Conservation (phyloP, 2,797 vertebrate genomes). For the Amphiprion clarkii region DNA sequence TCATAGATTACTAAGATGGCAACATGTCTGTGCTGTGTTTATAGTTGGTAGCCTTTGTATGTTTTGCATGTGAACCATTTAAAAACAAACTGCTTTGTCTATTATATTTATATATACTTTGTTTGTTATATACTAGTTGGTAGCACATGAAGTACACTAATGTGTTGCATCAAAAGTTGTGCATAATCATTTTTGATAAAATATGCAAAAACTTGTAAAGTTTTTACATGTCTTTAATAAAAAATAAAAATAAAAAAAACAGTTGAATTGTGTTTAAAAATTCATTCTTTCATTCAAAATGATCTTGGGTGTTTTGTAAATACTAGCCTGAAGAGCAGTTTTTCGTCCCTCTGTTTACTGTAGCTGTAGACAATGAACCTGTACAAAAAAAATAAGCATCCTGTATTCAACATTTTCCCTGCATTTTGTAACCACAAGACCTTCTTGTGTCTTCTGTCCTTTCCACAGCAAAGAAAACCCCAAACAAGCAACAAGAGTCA, state of each 20-base stretch:
- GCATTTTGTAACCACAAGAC: background rate
- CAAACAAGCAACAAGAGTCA: slow-evolving; percentile 84
- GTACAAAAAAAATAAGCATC: slow-evolving; percentile 12
- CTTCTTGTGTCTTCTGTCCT: slow-evolving; percentile 58
- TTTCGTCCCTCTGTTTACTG: slow-evolving; percentile 4
- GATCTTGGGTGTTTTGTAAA: background rate
- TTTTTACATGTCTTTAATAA: background rate
- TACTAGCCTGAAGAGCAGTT: slow-evolving; percentile 3
- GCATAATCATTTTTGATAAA: too few species aligned
- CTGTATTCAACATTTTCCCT: background rate
- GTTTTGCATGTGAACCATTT: background rate
- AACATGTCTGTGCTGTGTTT: background rate
- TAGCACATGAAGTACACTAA: background rate
- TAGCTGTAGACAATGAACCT: slow-evolving; percentile 15
- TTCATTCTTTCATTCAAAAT: background rate
- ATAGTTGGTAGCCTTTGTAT: background rate
- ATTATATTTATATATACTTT: background rate
- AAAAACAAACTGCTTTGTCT: background rate
- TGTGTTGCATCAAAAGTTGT: background rate
- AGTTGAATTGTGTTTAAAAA: too few species aligned
- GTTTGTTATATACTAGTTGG: background rate
- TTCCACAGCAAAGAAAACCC: slow-evolving; percentile 83
- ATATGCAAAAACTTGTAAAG: too few species aligned
- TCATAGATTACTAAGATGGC: background rate
- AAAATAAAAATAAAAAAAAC: too few species aligned